A percentile compares a stretch with the other conserved stretches of the same genome.
Conservation (phyloP, 2,113 vertebrate genomes). For the Gnathonemus echidnorhynchus region DNA sequence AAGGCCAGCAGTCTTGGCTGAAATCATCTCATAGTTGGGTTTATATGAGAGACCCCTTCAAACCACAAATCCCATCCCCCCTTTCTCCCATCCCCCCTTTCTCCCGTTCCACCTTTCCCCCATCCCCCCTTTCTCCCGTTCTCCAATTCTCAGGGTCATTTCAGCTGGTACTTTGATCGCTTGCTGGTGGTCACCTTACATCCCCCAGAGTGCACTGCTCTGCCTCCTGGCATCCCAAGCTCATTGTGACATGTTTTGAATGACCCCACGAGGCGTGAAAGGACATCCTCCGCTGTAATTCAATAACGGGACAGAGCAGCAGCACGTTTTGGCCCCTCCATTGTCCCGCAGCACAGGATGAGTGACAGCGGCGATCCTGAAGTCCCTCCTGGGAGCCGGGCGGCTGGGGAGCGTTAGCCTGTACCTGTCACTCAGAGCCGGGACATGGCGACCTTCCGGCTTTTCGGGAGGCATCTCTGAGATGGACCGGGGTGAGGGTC, state of each 20-base stretch:
- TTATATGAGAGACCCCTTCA: neutral
- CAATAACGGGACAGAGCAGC: slow-evolving; percentile 50
- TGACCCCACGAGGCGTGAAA: slow-evolving; percentile 34
- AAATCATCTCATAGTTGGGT: neutral
- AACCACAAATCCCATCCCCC: neutral
- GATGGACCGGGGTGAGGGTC: slow-evolving; percentile 45
- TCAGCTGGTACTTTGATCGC: slow-evolving; percentile 31
- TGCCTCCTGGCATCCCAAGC: slow-evolving; percentile 18
- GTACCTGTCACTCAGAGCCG: slow-evolving; percentile 56
- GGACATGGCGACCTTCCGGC: slow-evolving; percentile 33
- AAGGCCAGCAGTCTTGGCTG: neutral
- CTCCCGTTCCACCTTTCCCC: no score
- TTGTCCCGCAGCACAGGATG: slow-evolving; percentile 49
- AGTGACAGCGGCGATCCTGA: slow-evolving; percentile 50
- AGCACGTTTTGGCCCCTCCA: slow-evolving; percentile 22
- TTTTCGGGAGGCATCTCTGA: slow-evolving; percentile 10
- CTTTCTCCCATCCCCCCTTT: neutral
- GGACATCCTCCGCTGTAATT: slow-evolving; percentile 47
- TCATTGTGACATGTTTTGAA: slow-evolving; percentile 48
- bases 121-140: no score
- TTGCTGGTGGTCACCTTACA: slow-evolving; percentile 36
- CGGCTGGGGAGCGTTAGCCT: slow-evolving; percentile 47
- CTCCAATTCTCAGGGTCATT: slow-evolving; percentile 34
- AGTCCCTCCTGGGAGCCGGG: slow-evolving; percentile 25
- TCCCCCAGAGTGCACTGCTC: slow-evolving; percentile 38